Evolutionary conservation across 1,140 invertebrate species (phyloP).

Genomic region (Drosophila oshimai): DNA sequence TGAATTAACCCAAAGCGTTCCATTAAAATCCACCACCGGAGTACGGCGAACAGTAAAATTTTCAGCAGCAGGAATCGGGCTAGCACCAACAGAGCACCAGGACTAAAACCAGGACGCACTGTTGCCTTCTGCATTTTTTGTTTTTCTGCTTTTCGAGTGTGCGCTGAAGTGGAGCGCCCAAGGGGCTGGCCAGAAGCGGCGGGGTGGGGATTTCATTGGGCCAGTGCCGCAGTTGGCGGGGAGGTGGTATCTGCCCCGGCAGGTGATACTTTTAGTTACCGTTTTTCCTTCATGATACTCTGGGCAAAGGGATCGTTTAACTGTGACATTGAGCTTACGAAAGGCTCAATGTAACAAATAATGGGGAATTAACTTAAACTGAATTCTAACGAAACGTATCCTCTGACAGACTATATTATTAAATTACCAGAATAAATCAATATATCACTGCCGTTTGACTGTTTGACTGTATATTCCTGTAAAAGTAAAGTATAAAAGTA

Average conservation of each 20-base stretch:
- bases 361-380: neutral
- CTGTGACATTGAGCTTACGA: constrained; percentile 26
- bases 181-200: neutral
- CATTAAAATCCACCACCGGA: constrained; percentile 68
- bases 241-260: constrained; percentile 25
- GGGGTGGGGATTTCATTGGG: neutral
- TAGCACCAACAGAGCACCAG: constrained; percentile 6
- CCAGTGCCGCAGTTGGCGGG: neutral
- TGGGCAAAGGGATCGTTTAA: constrained; percentile 24
- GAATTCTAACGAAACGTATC: neutral
- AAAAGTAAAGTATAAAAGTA: too few species aligned
- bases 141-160: constrained; percentile 37
- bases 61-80: constrained; percentile 6
- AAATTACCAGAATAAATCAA: neutral
- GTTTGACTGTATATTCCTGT: too few species aligned
- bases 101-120: constrained; percentile 48
- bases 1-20: constrained; percentile 73
- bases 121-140: constrained; percentile 11
- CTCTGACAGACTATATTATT: neutral
- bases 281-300: constrained; percentile 11
- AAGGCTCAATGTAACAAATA: neutral
- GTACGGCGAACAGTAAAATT: neutral
- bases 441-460: too few species aligned
- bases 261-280: constrained; percentile 68
- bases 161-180: constrained; percentile 71